Evolutionary conservation across 2,888 invertebrate genomes (phyloP).

Genomic region (Listrodromus nycthemerus): DNA sequence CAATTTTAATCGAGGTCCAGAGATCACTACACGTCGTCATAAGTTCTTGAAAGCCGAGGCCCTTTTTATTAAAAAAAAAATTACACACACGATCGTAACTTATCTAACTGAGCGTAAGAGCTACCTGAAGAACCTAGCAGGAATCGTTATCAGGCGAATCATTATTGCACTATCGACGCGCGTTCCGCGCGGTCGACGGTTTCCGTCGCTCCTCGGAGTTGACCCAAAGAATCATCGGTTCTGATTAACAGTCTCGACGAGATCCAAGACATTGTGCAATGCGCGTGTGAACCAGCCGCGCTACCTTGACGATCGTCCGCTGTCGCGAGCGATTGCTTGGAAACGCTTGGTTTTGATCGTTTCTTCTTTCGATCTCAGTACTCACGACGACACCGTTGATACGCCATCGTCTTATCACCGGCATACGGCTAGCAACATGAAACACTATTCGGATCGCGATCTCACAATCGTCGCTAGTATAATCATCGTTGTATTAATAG

Average conservation of each 20-base stretch:
- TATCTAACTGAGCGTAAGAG: too few relatives aligned
- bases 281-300: background rate
- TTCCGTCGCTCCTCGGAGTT: too few relatives aligned
- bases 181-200: too few relatives aligned
- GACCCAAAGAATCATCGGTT: background rate
- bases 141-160: too few relatives aligned
- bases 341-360: slow-evolving; percentile 58
- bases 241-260: slow-evolving; percentile 17
- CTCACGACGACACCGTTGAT: slow-evolving; percentile 53
- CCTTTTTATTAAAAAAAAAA: too few relatives aligned
- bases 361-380: slow-evolving; percentile 50
- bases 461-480: slow-evolving; percentile 15
- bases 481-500: background rate
- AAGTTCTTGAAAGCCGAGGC: too few relatives aligned
- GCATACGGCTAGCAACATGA: slow-evolving; percentile 46
- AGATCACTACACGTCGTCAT: too few relatives aligned
- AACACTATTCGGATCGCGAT: slow-evolving; percentile 24
- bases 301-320: slow-evolving; percentile 61
- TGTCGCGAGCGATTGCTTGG: slow-evolving; percentile 52
- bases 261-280: too few relatives aligned
- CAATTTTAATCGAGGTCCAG: too few relatives aligned
- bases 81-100: too few relatives aligned
- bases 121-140: too few relatives aligned
- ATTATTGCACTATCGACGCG: too few relatives aligned
- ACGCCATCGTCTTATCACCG: slow-evolving; percentile 38